These are phyloP conservation scores for Epistrophe grossulariae DNA, from an alignment of 2,888 invertebrate species.

Conservation along the genomic window DNA sequence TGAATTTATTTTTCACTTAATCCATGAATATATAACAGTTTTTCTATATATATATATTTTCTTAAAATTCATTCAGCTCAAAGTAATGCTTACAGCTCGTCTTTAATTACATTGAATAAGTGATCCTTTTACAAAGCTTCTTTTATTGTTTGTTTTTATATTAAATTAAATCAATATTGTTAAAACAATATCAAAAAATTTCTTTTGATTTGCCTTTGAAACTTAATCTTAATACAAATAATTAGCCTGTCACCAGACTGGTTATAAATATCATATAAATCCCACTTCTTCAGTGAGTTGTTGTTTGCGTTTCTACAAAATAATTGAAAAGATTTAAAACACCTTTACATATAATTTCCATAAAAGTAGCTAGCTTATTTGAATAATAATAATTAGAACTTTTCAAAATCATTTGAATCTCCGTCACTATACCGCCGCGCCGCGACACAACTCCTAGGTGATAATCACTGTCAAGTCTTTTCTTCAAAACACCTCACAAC, in stretches of 20 bases:
- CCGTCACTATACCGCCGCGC: neutral
- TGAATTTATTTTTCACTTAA: no score
- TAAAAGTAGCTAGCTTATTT: neutral
- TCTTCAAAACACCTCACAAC: neutral
- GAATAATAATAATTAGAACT: slow-evolving; percentile 14
- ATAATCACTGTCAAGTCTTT: slow-evolving; percentile 3
- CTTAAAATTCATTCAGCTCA: no score
- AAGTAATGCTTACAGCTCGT: no score
- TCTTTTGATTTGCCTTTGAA: neutral
- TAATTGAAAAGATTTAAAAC: slow-evolving; percentile 1
- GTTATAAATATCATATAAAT: neutral
- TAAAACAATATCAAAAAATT: no score
- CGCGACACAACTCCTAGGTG: neutral
- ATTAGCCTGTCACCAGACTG: neutral
- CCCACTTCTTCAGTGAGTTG: neutral
- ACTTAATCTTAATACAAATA: neutral
- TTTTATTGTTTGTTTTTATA: no score
- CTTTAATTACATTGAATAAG: no score
- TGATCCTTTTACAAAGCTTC: no score
- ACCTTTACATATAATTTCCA: neutral
- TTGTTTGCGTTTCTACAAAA: neutral
- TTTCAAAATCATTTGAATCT: slow-evolving; percentile 2
- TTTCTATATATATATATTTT: no score
- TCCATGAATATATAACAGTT: no score
- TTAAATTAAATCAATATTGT: no score